Base-by-base conservation (phyloP, 2,797 vertebrate genomes). In the Huso huso region DNA sequence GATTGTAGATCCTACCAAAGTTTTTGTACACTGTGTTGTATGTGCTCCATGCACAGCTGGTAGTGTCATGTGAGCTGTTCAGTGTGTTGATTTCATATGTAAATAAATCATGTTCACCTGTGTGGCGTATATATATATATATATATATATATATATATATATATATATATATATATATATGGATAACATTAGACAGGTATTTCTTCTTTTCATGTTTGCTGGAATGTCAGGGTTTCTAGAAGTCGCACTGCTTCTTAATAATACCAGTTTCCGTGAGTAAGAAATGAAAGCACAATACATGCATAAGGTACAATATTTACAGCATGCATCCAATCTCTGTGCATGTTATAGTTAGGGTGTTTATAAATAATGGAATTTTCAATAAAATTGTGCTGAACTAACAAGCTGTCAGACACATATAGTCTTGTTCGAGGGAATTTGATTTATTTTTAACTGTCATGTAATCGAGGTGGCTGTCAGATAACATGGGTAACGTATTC, bases 401-500 rank as follows among this genome's bases (percentile, higher is more conserved):
- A 75, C 70, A 65, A 83, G 73, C 78, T 83, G 84, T 78, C 78
- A 78, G 75, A 81, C 82, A 70, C 76, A 81, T 71, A 76, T 75
- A 75, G 76, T 78, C 72, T 79, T 81, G 68, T 75, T 71, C 76
- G 81, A 78, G 75, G 78, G 81, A 85, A 86, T 87, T 88, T 82
- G 83, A 86, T 88, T 62, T 49, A 53, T 64, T 89, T 86, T 77
- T 81, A 89, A 84, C 81, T 83, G 83, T 75, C 84, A 85, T 86
- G 85, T 86, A 89, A 90, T 90, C 87, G 86, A 76, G 78, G 81
- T 76, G 69, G 77, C 82, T 91, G 86, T 90, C 88, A 83, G 74
- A 79, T 82, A 71, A 79, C 75, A 84, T 80, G 76, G 82, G 74
- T 86, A 86, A 79, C 68, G 23, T 37, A 82, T 79, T 87, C 82